A percentile compares a stretch with the other conserved stretches of the same genome.
phyloP scores from a whole-genome alignment of 1,140 invertebrate genomes.

The Platorchestia sp. region DNA sequence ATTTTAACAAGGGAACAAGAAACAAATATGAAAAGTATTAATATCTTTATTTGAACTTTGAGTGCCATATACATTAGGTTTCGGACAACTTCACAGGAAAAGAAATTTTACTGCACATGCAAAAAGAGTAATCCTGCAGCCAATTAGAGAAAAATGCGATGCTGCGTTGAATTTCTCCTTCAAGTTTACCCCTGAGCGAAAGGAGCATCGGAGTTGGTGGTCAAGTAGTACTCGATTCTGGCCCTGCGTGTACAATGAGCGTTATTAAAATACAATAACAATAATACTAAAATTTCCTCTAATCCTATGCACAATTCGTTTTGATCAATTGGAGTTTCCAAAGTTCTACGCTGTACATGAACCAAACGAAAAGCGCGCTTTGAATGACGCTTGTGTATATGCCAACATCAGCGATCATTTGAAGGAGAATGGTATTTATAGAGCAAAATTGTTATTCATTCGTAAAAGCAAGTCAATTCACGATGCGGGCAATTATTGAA shows the following conservation, averaged over 20 bases:
- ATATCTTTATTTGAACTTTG: neutral
- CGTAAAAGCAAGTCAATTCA: too few species aligned
- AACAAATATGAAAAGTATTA: neutral
- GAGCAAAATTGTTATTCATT: too few species aligned
- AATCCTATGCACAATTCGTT: neutral
- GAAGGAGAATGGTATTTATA: too few species aligned
- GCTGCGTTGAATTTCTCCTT: neutral
- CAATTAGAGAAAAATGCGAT: neutral
- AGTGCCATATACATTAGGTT: neutral
- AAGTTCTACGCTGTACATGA: neutral
- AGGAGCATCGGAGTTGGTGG: neutral
- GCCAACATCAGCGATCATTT: too few species aligned
- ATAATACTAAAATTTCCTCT: neutral
- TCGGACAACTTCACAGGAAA: too few species aligned
- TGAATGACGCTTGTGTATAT: too few species aligned
- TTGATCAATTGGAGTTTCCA: neutral
- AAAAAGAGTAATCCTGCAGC: neutral
- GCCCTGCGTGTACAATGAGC: neutral
- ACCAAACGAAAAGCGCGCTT: too few species aligned
- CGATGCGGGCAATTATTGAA: too few species aligned
- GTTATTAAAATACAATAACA: neutral
- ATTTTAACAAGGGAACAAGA: neutral
- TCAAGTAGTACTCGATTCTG: conserved; percentile 19
- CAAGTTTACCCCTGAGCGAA: conserved; percentile 7
- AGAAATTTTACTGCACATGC: too few species aligned